Conservation (phyloP, 2,113 vertebrate genomes). For the Pterocles gutturalis region DNA sequence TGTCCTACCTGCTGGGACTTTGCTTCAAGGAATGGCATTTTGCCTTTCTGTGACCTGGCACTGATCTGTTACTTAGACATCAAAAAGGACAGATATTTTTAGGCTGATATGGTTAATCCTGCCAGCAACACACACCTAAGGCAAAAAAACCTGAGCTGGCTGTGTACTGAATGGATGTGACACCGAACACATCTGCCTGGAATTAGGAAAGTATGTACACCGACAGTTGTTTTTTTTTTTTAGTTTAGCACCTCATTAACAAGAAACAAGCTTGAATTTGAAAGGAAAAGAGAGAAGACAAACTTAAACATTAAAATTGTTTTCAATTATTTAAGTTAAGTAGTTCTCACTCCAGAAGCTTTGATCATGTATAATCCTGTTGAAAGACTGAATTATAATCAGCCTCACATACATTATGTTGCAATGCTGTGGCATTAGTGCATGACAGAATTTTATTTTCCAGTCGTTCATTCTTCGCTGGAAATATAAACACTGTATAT, state of each 20-base stretch:
- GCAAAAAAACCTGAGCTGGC: not conserved
- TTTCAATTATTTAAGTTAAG: conserved; percentile 61
- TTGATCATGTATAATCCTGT: conserved; percentile 56
- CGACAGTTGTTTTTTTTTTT: not conserved
- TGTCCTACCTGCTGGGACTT: not conserved
- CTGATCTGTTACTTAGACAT: not conserved
- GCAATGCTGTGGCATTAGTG: not conserved
- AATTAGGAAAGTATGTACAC: not conserved
- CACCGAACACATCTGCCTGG: not conserved
- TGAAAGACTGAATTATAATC: conserved; percentile 62
- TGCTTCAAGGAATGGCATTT: not conserved
- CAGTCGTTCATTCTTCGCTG: conserved; percentile 62
- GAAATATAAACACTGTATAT: conserved; percentile 68
- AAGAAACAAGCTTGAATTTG: conserved; percentile 6
- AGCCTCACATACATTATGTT: conserved; percentile 42
- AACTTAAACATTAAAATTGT: conserved; percentile 43
- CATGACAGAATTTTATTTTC: conserved; percentile 60
- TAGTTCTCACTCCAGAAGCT: conserved; percentile 49
- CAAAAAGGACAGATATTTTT: not conserved
- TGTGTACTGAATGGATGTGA: not conserved
- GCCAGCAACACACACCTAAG: not conserved
- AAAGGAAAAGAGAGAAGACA: conserved; percentile 18
- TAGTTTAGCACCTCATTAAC: conserved; percentile 13
- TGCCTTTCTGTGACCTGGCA: not conserved
- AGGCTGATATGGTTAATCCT: not conserved